Percentiles rank a stretch among this genome's conserved stretches.
These are phyloP conservation scores for Willisornis vidua DNA, from an alignment of 2,113 vertebrate genomes.

Conservation along the genomic window DNA sequence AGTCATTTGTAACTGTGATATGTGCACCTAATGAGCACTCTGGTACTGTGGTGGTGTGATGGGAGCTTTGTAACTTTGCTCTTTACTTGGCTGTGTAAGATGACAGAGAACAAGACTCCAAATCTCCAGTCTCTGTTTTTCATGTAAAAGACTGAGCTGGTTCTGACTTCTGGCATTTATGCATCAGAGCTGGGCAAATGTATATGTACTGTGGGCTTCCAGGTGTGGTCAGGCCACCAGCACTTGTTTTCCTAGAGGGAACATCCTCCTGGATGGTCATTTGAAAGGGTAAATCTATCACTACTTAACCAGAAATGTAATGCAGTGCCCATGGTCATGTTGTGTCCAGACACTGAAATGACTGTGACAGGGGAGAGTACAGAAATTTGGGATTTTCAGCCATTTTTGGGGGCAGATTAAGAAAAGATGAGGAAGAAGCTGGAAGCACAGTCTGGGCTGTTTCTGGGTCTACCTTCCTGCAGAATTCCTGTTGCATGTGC, in stretches of 20 bases:
- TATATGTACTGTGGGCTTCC: accelerated
- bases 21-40: neutral
- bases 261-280: neutral
- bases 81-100: neutral
- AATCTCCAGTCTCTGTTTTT: neutral
- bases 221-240: neutral
- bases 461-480: neutral
- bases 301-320: neutral
- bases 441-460: neutral
- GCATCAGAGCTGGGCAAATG: neutral
- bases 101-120: accelerated
- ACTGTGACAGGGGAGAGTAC: neutral
- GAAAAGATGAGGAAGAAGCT: neutral
- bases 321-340: accelerated
- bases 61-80: neutral
- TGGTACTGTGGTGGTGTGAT: neutral
- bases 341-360: neutral
- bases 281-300: neutral
- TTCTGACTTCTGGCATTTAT: neutral
- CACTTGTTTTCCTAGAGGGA: neutral
- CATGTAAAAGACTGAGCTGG: neutral
- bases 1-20: neutral
- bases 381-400: neutral
- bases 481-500: neutral
- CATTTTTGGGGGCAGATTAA: neutral